Conservation (phyloP, 1,140 invertebrate species). For the Physella acuta region DNA sequence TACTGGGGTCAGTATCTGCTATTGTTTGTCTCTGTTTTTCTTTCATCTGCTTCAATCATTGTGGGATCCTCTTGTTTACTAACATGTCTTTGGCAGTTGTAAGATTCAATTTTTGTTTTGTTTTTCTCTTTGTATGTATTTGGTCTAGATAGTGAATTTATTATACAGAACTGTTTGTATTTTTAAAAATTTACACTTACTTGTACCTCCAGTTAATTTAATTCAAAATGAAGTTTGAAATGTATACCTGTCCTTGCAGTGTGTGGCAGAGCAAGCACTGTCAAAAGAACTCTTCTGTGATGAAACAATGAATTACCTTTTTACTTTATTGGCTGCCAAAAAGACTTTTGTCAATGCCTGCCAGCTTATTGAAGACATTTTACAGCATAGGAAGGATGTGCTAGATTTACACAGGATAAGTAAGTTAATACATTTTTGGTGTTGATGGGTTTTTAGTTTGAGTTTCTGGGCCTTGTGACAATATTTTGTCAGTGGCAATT, state of each 20-base stretch:
- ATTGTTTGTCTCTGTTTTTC: no score
- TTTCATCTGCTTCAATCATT: no score
- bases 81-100: no score
- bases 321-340: conserved; percentile 49
- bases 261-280: conserved; percentile 46
- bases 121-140: no score
- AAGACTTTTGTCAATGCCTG: conserved; percentile 56
- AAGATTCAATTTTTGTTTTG: no score
- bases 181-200: no score
- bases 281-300: conserved; percentile 44
- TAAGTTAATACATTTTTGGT: no score
- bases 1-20: conserved; percentile 43
- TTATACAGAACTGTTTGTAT: not conserved
- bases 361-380: conserved; percentile 57
- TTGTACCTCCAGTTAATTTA: not conserved
- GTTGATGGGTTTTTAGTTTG: no score
- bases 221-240: no score
- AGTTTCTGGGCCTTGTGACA: not conserved
- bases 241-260: conserved; percentile 33
- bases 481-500: no score
- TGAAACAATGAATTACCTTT: conserved; percentile 56
- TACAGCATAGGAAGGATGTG: conserved; percentile 46
- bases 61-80: no score
- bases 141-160: no score
- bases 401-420: conserved; percentile 53